Conservation (phyloP, 2,888 invertebrate species). For the Vesta saturnalis region DNA sequence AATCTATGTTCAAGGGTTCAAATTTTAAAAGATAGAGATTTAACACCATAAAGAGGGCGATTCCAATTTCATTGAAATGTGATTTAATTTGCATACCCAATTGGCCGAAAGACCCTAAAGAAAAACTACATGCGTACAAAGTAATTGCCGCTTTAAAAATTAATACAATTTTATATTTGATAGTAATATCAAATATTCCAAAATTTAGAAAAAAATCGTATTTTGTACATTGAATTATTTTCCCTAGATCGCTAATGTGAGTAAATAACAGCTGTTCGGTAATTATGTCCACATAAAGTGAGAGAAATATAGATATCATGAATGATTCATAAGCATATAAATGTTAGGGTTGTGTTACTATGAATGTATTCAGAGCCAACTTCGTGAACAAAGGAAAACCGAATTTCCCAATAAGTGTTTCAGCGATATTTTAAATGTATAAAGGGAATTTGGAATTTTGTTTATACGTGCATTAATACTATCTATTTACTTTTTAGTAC, state of each 20-base stretch:
- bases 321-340: not conserved
- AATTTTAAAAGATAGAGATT: not conserved
- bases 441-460: not conserved
- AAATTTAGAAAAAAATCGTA: not conserved
- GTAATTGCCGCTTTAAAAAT: not conserved
- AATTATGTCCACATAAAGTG: not conserved
- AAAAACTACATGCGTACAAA: not conserved
- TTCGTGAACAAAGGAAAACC: not conserved
- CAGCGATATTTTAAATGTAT: not conserved
- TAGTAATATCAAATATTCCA: not conserved
- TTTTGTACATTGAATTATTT: not conserved
- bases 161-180: not conserved
- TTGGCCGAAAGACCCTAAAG: not conserved
- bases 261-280: conserved; percentile 11
- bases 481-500: not conserved
- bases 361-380: conserved; percentile 3
- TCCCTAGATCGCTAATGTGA: not conserved
- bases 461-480: not conserved
- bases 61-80: conserved; percentile 14
- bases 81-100: conserved; percentile 17
- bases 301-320: not conserved
- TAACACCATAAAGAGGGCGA: conserved; percentile 5
- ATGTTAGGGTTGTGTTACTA: conserved; percentile 2
- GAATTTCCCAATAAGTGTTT: not conserved
- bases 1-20: not conserved